Evolutionary conservation across 2,797 vertebrate species (phyloP), one percentile per base, ranked within the genome.

Genomic region (Ambastaia sidthimunki): DNA sequence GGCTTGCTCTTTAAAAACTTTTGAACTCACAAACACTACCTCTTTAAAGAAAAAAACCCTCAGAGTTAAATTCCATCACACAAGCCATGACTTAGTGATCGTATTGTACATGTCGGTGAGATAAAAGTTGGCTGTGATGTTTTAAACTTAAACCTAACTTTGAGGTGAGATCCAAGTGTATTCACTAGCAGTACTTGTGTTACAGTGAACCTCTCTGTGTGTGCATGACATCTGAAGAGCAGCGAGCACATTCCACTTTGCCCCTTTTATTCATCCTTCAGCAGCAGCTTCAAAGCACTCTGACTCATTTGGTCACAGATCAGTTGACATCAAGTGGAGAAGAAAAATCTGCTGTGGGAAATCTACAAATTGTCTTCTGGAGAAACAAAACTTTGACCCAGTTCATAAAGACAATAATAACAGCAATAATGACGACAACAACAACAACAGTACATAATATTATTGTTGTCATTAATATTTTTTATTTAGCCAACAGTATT

Each of bases 161-260:
- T 89, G 86, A 89, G 87, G 85, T 80, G 71, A 67, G 78, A 85
- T 85, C 83, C 87, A 86, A 86, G 75, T 80, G 81, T 78, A 69
- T 78, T 81, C 75, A 48, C 52, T 73, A 75, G 79, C n/a, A 13
- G 57, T 76, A 52, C 85, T 84, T 73, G 66, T 57, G 52, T 85
- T 83, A 83, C 84, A 76, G 59, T 74, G 77, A 71, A 69, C 60
- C 75, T 52, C 75, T 65, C 80, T 73, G 80, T 75, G 74, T 65
- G 75, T 74, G 76, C 74, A 77, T 76, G 75, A 83, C 79, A 85
- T 86, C 86, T 85, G 76, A 86, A 80, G 72, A 72, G 62, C 19
- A 15, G 60, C 37, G 59, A 67, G 54, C 78, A 44, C 83, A 82
- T 85, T 86, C 85, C 86, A 80, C 70, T 77, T 7, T 50, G 55